phyloP scores from a whole-genome alignment of 2,797 vertebrate species.

The Orestias chungarensis region DNA sequence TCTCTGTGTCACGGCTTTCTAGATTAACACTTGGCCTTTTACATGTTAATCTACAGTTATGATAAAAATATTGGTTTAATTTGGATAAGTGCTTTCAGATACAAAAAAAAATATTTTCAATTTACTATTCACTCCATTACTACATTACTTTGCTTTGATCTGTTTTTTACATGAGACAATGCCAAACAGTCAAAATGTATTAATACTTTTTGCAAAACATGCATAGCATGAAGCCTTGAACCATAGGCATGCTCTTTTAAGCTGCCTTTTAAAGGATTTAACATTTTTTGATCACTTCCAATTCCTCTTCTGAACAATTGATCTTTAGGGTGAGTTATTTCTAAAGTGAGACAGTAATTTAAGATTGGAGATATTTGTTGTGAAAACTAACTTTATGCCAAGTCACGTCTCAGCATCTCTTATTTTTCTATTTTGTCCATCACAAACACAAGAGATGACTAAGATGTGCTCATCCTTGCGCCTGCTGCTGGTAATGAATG shows the following conservation, averaged over 20 bases:
- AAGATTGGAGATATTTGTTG: conserved; percentile 32
- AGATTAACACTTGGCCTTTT: neutral
- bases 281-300: neutral
- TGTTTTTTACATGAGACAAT: neutral
- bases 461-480: conserved; percentile 27
- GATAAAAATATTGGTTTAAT: neutral
- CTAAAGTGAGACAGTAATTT: neutral
- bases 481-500: conserved; percentile 25
- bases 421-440: conserved; percentile 20
- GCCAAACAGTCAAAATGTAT: neutral
- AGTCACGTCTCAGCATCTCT: conserved; percentile 17
- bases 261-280: neutral
- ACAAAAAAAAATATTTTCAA: neutral
- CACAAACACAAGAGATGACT: conserved; percentile 29
- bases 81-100: neutral
- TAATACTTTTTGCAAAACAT: neutral
- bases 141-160: neutral
- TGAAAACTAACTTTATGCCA: conserved; percentile 12
- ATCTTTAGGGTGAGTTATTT: conserved; percentile 21
- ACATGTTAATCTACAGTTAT: neutral
- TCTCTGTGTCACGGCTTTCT: too few relatives aligned
- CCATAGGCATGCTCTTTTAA: neutral
- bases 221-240: neutral
- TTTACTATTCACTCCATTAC: neutral
- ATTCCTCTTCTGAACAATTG: conserved; percentile 15